Conservation (phyloP, 2,113 vertebrate genomes). For the Hepsetus odoe region DNA sequence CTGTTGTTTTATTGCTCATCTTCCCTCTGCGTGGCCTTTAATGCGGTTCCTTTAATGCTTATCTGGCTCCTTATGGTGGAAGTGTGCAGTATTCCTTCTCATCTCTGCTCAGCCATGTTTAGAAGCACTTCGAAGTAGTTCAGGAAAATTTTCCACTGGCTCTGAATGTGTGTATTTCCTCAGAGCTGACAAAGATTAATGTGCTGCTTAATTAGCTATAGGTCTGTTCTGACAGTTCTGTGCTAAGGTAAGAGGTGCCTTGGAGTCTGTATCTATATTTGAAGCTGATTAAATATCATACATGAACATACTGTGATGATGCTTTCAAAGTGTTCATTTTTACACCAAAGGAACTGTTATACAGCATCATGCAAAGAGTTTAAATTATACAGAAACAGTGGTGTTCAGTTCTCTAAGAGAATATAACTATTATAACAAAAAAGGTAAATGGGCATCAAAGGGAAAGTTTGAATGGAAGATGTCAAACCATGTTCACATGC, state of each 20-base stretch:
- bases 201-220: slow-evolving; percentile 39
- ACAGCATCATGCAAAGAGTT: not conserved
- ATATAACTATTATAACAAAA: not conserved
- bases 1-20: slow-evolving; percentile 34
- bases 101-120: slow-evolving; percentile 11
- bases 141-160: slow-evolving; percentile 7
- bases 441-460: not conserved
- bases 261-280: slow-evolving; percentile 26
- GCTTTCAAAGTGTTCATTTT: not conserved
- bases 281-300: slow-evolving; percentile 32
- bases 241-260: not conserved
- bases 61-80: not conserved
- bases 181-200: slow-evolving; percentile 32
- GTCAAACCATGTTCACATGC: not conserved
- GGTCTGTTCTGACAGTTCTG: slow-evolving; percentile 24
- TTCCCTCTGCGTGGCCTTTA: slow-evolving; percentile 30
- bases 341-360: not conserved
- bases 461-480: not conserved
- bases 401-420: not conserved
- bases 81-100: slow-evolving; percentile 21
- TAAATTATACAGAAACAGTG: not conserved
- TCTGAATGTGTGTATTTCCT: slow-evolving; percentile 27
- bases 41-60: slow-evolving; percentile 14
- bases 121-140: slow-evolving; percentile 7
- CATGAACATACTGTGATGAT: not conserved